Percentiles rank a stretch among this genome's conserved stretches.
Conservation (phyloP, 2,113 vertebrate genomes). For the Galbula dea region DNA sequence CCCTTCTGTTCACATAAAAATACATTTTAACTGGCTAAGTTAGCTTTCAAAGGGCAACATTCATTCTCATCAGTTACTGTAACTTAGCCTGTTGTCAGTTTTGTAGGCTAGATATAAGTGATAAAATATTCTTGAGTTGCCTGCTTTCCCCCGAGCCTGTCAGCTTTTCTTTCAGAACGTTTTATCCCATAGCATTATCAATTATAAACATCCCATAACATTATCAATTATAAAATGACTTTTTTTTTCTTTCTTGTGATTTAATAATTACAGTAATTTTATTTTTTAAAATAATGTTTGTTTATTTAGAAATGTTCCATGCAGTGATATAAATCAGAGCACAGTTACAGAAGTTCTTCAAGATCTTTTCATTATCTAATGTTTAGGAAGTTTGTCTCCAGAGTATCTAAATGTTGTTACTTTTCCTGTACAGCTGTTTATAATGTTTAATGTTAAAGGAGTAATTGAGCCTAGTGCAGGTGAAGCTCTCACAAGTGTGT, state of each 20-base stretch:
- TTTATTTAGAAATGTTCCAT: neutral
- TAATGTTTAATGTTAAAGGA: neutral
- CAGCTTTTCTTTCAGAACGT: neutral
- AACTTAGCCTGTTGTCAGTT: neutral
- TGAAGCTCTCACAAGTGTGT: neutral
- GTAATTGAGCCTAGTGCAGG: neutral
- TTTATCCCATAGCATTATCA: neutral
- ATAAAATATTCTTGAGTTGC: neutral
- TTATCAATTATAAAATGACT: neutral
- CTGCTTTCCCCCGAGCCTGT: neutral
- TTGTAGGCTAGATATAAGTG: neutral
- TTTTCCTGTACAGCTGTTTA: neutral
- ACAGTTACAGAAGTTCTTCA: neutral
- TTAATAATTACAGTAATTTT: neutral
- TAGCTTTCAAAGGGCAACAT: neutral
- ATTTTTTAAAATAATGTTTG: too few species aligned
- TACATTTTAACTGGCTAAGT: neutral
- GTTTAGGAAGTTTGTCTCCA: neutral
- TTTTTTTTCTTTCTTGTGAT: neutral
- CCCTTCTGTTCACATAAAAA: slow-evolving; percentile 20
- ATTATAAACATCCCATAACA: too few species aligned
- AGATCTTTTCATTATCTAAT: neutral
- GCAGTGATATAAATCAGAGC: neutral
- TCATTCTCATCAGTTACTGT: neutral
- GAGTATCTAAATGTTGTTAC: neutral